Conservation (phyloP, 2,888 invertebrate species). For the Pseudoips prasinana region DNA sequence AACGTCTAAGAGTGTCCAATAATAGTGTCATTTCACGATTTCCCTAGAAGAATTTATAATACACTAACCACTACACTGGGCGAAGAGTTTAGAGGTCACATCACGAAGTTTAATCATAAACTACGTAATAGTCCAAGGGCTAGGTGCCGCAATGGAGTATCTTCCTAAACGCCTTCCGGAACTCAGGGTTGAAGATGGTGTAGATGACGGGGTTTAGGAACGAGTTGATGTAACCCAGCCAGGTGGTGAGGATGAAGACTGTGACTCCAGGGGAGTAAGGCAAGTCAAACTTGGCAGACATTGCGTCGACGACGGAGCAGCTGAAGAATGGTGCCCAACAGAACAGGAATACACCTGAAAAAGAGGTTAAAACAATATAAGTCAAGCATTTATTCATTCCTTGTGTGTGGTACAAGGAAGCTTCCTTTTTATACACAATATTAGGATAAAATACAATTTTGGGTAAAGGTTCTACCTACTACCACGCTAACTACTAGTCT, state of each 20-base stretch:
- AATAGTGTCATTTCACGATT: too few species aligned
- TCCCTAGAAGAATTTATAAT: too few species aligned
- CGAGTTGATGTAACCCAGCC: slow-evolving; percentile 99
- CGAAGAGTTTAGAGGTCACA: slow-evolving; percentile 1
- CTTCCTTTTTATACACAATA: too few species aligned
- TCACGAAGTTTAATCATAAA: slow-evolving; percentile 40
- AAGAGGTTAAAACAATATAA: too few species aligned
- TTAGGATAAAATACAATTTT: too few species aligned
- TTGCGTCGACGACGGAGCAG: slow-evolving; percentile 97
- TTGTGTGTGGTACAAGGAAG: too few species aligned
- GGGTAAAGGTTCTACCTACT: too few species aligned
- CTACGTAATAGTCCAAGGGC: slow-evolving; percentile 68
- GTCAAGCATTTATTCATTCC: too few species aligned
- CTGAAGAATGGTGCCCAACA: slow-evolving; percentile 99
- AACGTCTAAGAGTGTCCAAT: too few species aligned
- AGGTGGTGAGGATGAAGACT: slow-evolving; percentile 96
- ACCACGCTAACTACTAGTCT: too few species aligned
- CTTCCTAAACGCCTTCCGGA: slow-evolving; percentile 98
- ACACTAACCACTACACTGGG: too few species aligned
- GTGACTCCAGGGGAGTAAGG: slow-evolving; percentile 92
- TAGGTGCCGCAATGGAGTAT: slow-evolving; percentile 87
- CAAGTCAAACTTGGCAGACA: slow-evolving; percentile 92
- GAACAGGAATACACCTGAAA: slow-evolving; percentile 96
- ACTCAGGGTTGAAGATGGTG: slow-evolving; percentile 98
- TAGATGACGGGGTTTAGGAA: slow-evolving; percentile 96